Evolutionary conservation across 2,113 vertebrate species (phyloP), one percentile per base, ranked within the genome.

Genomic region (Oncorhynchus gorbuscha): DNA sequence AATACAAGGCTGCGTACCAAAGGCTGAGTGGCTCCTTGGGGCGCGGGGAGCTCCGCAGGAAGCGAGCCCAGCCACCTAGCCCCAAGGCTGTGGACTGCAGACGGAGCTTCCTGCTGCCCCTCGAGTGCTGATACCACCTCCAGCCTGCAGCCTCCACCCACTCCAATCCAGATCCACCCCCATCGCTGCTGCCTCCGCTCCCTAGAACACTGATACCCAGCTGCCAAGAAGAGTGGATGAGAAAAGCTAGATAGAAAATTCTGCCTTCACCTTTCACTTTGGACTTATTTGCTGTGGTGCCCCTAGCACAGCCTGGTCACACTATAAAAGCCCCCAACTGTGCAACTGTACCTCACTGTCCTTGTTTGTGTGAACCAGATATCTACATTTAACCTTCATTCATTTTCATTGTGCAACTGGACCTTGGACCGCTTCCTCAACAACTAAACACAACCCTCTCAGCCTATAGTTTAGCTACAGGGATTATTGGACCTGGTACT

Each of bases 41-140:
- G 26, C 93, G 91, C 1, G 96, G 97, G 11, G 94, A 95, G 71
- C 91, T 98, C 72, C 88, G 86, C 1, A 91, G 81, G 81, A 93
- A 90, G 68, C 89, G 94, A 32, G 95, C 90, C 0, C 94, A 95
- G 89, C 95, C 96, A 9, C 96, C 94, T 13, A 93, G 92, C 49
- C 80, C 92, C 67, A 98, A 97, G 86, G 96, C 96, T 24, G 77
- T 95, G 3, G 96, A 97, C 88, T 98, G 97, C 86, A 91, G 97
- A 24, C 95, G 95, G 77, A 95, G 92, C 85, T 97, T 98, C 58
- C 94, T 96, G 78, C 90, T 92, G 1, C 92, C 93, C 8, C 94
- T 96, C 32, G 95, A 97, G 84, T 96, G 95, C 91, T 97, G 89
- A 92, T 35, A 16, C 18, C 30, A 4, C 28, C 66, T 64, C 49